Conservation (phyloP, 2,888 invertebrate species). For the Tinea trinotella region DNA sequence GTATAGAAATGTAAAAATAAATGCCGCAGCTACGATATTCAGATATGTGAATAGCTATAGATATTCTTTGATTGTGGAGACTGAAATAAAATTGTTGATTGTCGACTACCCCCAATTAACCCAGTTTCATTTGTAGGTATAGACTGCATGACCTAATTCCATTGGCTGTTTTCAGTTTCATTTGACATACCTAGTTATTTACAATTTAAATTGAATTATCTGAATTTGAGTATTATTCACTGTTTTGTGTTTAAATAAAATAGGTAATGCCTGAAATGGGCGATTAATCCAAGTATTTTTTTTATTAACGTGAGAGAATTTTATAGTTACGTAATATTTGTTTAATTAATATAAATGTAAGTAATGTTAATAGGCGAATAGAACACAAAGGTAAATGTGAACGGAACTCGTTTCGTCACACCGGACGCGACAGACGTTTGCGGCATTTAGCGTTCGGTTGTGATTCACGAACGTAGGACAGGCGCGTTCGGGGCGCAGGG, state of each 20-base stretch:
- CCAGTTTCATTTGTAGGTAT: background rate
- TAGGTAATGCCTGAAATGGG: too few relatives aligned
- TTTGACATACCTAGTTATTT: background rate
- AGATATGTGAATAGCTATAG: too few relatives aligned
- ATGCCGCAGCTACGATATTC: too few relatives aligned
- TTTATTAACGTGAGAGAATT: background rate
- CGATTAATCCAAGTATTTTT: too few relatives aligned
- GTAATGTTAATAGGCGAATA: background rate
- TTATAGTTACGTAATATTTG: background rate
- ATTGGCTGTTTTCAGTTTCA: constrained; percentile 10
- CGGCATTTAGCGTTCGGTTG: constrained; percentile 21
- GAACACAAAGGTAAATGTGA: background rate
- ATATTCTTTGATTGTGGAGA: too few relatives aligned
- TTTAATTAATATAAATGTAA: background rate
- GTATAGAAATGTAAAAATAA: too few relatives aligned
- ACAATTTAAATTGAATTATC: background rate
- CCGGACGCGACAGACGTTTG: constrained; percentile 18
- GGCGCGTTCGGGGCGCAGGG: constrained; percentile 38
- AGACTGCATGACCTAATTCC: constrained; percentile 3
- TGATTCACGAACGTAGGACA: constrained; percentile 63
- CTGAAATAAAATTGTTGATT: background rate
- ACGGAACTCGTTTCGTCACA: constrained; percentile 15
- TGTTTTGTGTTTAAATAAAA: too few relatives aligned
- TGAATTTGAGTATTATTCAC: background rate
- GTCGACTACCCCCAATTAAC: constrained; percentile 4